Percentiles rank a stretch among this genome's conserved stretches.
phyloP scores from a whole-genome alignment of 64 coral and sea anemone genomes.

The Orbicella faveolata region DNA sequence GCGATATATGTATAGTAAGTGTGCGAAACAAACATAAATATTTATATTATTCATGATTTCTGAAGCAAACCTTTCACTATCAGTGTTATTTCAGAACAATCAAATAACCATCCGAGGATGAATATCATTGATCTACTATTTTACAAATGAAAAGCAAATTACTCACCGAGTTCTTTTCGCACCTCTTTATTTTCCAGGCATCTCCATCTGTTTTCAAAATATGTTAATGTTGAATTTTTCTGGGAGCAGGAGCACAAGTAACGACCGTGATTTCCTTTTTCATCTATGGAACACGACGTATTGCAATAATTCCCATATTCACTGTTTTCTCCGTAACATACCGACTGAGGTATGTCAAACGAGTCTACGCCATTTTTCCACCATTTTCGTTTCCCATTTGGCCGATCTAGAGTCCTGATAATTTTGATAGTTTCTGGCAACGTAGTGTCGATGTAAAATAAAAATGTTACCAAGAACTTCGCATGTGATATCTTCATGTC shows the following conservation, averaged over 20 bases:
- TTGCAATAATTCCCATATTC: not conserved
- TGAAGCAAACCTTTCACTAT: too few relatives aligned
- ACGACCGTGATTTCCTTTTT: not conserved
- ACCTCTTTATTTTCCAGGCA: not conserved
- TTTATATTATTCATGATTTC: too few relatives aligned
- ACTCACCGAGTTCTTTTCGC: constrained; percentile 5
- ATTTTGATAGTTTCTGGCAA: not conserved
- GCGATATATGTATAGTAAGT: too few relatives aligned
- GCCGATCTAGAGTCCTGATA: not conserved
- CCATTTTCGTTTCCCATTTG: not conserved
- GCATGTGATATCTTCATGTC: not conserved
- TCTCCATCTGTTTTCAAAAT: not conserved
- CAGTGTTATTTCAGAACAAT: too few relatives aligned
- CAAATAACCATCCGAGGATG: too few relatives aligned
- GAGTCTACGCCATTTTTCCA: not conserved
- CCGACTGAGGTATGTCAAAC: not conserved
- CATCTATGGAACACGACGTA: not conserved
- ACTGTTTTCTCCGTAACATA: not conserved
- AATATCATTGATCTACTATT: too few relatives aligned
- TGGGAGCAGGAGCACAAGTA: not conserved
- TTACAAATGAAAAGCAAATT: not conserved
- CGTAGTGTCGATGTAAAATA: not conserved
- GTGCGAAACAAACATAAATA: too few relatives aligned
- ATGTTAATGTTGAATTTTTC: not conserved
- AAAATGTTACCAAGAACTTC: not conserved